Evolutionary conservation across 1,140 invertebrate genomes (phyloP), one percentile per base, ranked within the genome.

Genomic region (Cydia amplana): DNA sequence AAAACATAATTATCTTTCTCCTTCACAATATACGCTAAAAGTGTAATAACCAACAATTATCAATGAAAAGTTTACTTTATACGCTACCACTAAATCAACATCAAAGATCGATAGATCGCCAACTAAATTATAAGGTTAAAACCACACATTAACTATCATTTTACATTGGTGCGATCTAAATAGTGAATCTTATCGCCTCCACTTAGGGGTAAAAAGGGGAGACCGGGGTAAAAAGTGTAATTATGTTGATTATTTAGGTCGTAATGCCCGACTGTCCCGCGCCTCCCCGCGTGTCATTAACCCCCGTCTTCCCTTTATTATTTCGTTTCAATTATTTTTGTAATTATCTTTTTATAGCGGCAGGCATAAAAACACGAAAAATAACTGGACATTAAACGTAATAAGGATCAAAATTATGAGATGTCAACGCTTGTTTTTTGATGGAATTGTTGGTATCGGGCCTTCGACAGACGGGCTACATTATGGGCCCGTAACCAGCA

Each of bases 321-420:
- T 93, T 93, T 93, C 91, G 89, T 91, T 93, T 93, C 90, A 93
- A 91, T 93, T 93, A 93, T 93, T 91, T 93, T 92, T 88, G 89
- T 92, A 90, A 93, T 92, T 92, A 93, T 93, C 91, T 93, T 93
- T 93, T 93, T 91, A 93, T 91, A 88, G 89, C 89, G 83, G 82
- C 83, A 82, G 80, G 83, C 88, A 90, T 91, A 91, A 90, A 92
- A 93, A 90, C 85, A 91, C 87, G 84, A 91, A 91, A 92, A 93
- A 91, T 90, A 92, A 91, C 88, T 82, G 80, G 83, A 87, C 91
- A 88, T 92, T 91, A 91, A 91, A 88, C 77, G 85, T 91, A 90
- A 91, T 92, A 91, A 91, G 89, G 88, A 87, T 90, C 82, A 85
- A 86, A 88, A 90, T 90, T 87, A 88, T 85, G 89, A 88, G 89